Evolutionary conservation across 2,113 vertebrate species (phyloP).

Genomic region (Oryzias melastigma): DNA sequence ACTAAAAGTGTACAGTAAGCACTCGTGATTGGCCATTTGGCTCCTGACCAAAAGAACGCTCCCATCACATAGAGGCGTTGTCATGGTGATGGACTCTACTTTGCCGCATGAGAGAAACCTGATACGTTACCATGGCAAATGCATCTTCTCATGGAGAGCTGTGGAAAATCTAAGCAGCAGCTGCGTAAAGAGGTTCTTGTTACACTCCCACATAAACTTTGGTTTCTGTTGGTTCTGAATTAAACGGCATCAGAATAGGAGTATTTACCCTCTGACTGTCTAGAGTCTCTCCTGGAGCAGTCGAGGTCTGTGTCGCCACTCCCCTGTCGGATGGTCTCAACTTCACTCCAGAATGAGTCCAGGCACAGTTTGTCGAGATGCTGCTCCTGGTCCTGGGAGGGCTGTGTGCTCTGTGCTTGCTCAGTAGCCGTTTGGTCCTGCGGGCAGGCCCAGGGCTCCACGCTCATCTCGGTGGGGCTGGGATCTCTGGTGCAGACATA

Average conservation of each 20-base stretch:
- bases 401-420: slow-evolving; percentile 22
- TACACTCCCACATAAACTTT: not conserved
- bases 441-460: slow-evolving; percentile 71
- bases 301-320: slow-evolving; percentile 76
- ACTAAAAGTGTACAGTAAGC: slow-evolving; percentile 16
- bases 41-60: slow-evolving; percentile 13
- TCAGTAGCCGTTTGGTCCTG: slow-evolving; percentile 71
- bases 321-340: slow-evolving; percentile 84
- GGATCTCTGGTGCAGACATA: slow-evolving; percentile 71
- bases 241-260: slow-evolving; percentile 1
- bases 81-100: slow-evolving; percentile 52
- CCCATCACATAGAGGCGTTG: slow-evolving; percentile 41
- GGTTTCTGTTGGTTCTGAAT: not conserved
- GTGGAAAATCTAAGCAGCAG: not conserved
- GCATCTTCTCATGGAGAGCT: slow-evolving; percentile 21
- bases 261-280: slow-evolving; percentile 82
- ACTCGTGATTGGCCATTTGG: slow-evolving; percentile 16
- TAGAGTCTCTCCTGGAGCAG: slow-evolving; percentile 75
- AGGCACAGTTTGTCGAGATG: slow-evolving; percentile 79
- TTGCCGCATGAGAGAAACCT: slow-evolving; percentile 47
- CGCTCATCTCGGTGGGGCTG: slow-evolving; percentile 81
- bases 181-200: not conserved
- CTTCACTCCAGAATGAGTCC: slow-evolving; percentile 89
- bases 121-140: slow-evolving; percentile 46
- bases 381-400: slow-evolving; percentile 67